Evolutionary conservation across 2,797 vertebrate species (phyloP).

Genomic region (Ptychobarbus kaznakovi): DNA sequence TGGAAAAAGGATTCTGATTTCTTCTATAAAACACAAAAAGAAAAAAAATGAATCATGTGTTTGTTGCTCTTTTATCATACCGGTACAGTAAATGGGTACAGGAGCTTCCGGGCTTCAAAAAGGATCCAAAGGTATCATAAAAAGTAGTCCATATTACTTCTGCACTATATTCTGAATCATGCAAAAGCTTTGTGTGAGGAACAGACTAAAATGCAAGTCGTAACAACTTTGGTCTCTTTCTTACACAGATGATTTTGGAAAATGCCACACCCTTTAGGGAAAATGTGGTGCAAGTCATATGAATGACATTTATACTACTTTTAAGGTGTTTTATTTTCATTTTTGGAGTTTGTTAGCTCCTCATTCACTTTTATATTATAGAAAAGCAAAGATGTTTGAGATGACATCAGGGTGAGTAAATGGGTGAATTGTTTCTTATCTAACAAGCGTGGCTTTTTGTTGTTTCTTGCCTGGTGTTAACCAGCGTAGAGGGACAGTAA

Average conservation of each 20-base stretch:
- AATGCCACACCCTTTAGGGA: not conserved
- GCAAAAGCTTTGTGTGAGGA: too few species aligned
- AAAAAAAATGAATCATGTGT: not conserved
- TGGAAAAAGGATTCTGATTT: not conserved
- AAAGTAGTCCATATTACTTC: not conserved
- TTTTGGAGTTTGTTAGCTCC: not conserved
- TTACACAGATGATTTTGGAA: not conserved
- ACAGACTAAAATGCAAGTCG: not conserved
- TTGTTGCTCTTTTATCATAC: not conserved
- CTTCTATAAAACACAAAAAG: not conserved
- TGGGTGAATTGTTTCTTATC: conserved; percentile 13
- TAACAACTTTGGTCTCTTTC: not conserved
- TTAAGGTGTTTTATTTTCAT: not conserved
- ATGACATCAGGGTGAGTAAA: not conserved
- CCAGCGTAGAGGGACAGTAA: conserved; percentile 26
- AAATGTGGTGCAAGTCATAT: not conserved
- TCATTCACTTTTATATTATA: not conserved
- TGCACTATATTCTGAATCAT: not conserved
- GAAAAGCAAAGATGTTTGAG: not conserved
- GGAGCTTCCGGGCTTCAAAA: not conserved
- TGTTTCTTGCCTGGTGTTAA: conserved; percentile 8
- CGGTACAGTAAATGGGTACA: not conserved
- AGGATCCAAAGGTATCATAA: not conserved
- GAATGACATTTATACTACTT: not conserved
- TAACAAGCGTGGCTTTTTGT: conserved; percentile 28